These are phyloP conservation scores for Xanthia icteritia DNA, from an alignment of 2,888 invertebrate genomes.

Conservation along the genomic window DNA sequence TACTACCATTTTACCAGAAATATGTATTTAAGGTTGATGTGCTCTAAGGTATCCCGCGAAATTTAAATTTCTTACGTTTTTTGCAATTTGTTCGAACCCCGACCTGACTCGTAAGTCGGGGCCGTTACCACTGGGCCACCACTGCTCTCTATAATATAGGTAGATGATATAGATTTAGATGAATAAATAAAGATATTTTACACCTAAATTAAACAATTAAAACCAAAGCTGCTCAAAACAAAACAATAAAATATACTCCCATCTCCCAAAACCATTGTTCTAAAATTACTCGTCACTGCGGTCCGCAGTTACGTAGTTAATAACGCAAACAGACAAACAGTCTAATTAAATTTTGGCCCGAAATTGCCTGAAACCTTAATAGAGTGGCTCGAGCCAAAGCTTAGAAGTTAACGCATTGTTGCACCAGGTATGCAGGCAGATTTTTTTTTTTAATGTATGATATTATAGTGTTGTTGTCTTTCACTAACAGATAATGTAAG, in stretches of 20 bases:
- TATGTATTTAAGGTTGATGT: no score
- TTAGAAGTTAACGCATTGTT: conserved; percentile 4
- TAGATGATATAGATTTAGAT: no score
- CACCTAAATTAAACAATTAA: neutral
- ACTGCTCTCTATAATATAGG: no score
- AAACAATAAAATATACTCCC: conserved; percentile 11
- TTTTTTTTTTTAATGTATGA: neutral
- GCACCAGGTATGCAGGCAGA: neutral
- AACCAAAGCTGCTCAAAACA: neutral
- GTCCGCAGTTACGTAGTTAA: conserved; percentile 23
- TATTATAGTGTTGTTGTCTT: neutral
- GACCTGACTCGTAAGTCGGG: no score
- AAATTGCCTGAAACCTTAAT: conserved; percentile 31
- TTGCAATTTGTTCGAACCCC: no score
- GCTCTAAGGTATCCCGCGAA: no score
- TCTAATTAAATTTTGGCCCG: conserved; percentile 46
- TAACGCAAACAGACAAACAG: conserved; percentile 42
- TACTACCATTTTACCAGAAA: no score
- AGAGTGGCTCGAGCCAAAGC: neutral
- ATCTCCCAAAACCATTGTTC: conserved; percentile 1
- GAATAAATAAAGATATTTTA: neutral
- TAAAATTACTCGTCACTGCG: conserved; percentile 16
- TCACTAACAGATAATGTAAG: neutral
- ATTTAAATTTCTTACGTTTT: no score
- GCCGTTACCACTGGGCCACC: no score